Evolutionary conservation across 2,113 vertebrate species (phyloP).

Genomic region (Cyphomyrus plagiostoma): DNA sequence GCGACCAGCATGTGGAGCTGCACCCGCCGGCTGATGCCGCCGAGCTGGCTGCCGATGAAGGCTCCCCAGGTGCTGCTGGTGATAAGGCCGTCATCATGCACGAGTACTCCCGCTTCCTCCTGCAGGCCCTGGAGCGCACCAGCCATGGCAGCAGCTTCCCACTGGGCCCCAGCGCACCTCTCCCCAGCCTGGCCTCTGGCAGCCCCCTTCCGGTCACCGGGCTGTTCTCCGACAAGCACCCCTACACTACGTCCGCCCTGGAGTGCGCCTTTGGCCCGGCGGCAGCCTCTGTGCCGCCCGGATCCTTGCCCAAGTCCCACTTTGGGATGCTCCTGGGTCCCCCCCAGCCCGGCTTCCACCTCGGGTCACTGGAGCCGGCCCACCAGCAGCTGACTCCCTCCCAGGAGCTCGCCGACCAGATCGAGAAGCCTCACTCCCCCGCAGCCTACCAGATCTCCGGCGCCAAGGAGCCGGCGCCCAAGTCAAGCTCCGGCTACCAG

Average conservation of each 20-base stretch:
- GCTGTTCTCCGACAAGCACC: constrained; percentile 85
- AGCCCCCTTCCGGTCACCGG: constrained; percentile 72
- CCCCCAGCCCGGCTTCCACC: constrained; percentile 79
- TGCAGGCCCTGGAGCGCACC: constrained; percentile 96
- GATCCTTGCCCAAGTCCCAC: constrained; percentile 92
- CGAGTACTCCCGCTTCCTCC: constrained; percentile 97
- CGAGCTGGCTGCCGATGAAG: constrained; percentile 63
- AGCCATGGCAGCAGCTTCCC: constrained; percentile 83
- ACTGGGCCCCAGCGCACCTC: constrained; percentile 70
- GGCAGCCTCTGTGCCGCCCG: constrained; percentile 80
- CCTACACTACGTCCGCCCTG: constrained; percentile 88
- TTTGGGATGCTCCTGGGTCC: constrained; percentile 89
- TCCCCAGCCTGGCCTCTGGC: constrained; percentile 73
- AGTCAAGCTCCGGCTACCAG: constrained; percentile 72
- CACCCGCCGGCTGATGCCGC: constrained; percentile 66
- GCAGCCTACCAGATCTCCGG: constrained; percentile 80
- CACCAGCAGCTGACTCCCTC: constrained; percentile 98
- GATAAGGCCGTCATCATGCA: constrained; percentile 88
- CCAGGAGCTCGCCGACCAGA: constrained; percentile 95
- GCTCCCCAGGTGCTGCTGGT: constrained; percentile 68
- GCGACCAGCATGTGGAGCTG: constrained; percentile 83
- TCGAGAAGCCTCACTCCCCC: constrained; percentile 81
- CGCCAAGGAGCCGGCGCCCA: constrained; percentile 76
- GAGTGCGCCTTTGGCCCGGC: constrained; percentile 88
- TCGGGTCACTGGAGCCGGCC: constrained; percentile 79